Conservation (phyloP, 2,888 invertebrate species). For the Cephus pulcher region DNA sequence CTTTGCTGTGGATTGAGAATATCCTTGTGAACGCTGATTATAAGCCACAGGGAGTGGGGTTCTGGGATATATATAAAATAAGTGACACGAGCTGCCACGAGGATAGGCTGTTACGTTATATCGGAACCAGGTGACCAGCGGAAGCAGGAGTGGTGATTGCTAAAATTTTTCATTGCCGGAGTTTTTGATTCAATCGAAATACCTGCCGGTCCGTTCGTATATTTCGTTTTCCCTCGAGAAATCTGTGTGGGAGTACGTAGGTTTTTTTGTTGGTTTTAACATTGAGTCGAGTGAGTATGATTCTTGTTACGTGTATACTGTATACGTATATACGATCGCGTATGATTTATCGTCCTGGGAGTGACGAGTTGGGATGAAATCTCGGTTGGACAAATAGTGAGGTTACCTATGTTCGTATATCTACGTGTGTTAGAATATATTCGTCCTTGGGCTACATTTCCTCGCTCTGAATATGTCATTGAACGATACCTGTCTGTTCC, state of each 20-base stretch:
- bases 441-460: background rate
- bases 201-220: background rate
- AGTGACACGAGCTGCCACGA: background rate
- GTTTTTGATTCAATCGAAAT: background rate
- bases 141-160: background rate
- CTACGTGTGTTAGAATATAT: background rate
- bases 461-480: background rate
- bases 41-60: background rate
- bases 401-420: background rate
- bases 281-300: background rate
- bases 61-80: background rate
- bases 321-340: background rate
- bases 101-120: background rate
- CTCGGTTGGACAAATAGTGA: background rate
- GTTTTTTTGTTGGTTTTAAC: background rate
- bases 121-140: background rate
- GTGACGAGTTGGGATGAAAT: background rate
- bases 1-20: background rate
- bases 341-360: background rate
- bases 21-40: background rate
- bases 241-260: too few relatives aligned
- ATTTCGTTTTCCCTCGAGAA: background rate
- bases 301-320: background rate
- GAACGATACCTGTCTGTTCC: background rate
- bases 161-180: background rate